Conservation (phyloP, 2,888 invertebrate genomes). For the Aelia acuminata region DNA sequence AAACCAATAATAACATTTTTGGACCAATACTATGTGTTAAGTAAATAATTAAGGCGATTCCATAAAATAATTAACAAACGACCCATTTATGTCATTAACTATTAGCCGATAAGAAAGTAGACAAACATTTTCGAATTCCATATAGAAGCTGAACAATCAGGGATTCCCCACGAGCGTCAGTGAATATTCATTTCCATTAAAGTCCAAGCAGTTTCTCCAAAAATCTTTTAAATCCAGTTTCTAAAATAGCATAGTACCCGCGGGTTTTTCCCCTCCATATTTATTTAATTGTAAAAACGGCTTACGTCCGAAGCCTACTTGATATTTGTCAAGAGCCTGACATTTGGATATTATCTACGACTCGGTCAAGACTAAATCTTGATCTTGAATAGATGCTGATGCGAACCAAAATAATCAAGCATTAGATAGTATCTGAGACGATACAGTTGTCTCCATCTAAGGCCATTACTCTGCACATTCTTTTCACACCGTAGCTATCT, state of each 20-base stretch:
- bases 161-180: not conserved
- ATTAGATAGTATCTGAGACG: slow-evolving; percentile 17
- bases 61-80: too few relatives aligned
- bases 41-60: too few relatives aligned
- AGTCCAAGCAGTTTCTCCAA: not conserved
- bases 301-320: not conserved
- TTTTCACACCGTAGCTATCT: not conserved
- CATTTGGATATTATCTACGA: not conserved
- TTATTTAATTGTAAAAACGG: not conserved
- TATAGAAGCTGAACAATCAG: not conserved
- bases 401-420: slow-evolving; percentile 35
- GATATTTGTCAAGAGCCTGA: not conserved
- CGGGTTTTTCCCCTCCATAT: not conserved
- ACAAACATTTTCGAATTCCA: not conserved
- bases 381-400: slow-evolving; percentile 46
- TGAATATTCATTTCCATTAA: not conserved
- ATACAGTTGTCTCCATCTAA: slow-evolving; percentile 48
- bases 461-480: slow-evolving; percentile 48
- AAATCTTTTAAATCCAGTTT: not conserved
- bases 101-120: not conserved
- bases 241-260: not conserved
- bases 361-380: not conserved
- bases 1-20: too few relatives aligned
- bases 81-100: not conserved
- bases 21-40: too few relatives aligned